Evolutionary conservation across 2,113 vertebrate genomes (phyloP), one percentile per base, ranked within the genome.

Genomic region (Todiramphus saurophagus): DNA sequence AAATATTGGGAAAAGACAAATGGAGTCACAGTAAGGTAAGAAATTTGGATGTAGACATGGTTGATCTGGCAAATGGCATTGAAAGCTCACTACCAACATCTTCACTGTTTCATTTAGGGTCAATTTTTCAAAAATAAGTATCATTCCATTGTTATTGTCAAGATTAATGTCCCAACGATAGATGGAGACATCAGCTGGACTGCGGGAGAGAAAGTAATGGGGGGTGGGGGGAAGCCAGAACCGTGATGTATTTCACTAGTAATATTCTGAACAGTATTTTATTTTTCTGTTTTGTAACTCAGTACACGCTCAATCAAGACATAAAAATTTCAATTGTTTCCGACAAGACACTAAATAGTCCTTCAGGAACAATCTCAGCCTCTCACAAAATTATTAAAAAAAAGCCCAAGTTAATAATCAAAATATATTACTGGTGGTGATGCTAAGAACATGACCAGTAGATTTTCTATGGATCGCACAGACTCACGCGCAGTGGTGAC

Each of bases 101-200:
- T 79, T 92, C 93, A 83, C 94, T 39, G 72, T 90, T 96, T 93
- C 90, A 64, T 82, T 95, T 95, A 78, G 73, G 88, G 62, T 77
- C 75, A 89, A 82, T 91, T 96, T 97, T 90, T 93, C 94, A 90
- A 79, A 89, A 95, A 94, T 83, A 96, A 28, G 30, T 75, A 85
- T 68, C 82, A 93, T 92, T 96, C 93, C 56, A 69, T 85, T 97
- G 93, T 89, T 89, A 83, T 96, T 95, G 96, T 72, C 55, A 93
- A 97, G 97, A 97, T 94, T 83, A 94, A 97, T 87, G 74, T 93
- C 90, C 93, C 87, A 79, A 94, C 74, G 94, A 74, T 13, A 88
- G 60, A 89, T 28, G 59, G 73, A 37, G 46, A 74, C 81, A 89
- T 72, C 88, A 79, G 43, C 44, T 6, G 69, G 43, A 72, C 74